phyloP scores from a whole-genome alignment of 1,140 invertebrate species.

The Diabrotica virgifera region DNA sequence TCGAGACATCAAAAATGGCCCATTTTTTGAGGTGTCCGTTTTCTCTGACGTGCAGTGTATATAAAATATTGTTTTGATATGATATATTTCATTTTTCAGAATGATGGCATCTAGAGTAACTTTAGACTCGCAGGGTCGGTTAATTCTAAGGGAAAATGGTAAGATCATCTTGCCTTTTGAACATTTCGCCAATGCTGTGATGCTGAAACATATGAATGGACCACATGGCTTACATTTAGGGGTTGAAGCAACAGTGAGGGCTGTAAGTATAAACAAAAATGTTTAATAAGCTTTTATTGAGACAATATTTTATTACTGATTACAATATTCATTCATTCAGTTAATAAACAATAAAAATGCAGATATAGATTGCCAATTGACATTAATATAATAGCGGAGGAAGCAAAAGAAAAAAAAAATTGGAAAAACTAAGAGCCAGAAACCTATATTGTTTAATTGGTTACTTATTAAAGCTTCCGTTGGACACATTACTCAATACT shows the following conservation, averaged over 20 bases:
- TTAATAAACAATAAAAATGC: background rate
- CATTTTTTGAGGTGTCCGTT: too few relatives aligned
- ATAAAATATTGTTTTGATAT: background rate
- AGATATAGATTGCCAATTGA: too few relatives aligned
- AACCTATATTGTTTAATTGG: too few relatives aligned
- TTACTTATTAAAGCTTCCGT: too few relatives aligned
- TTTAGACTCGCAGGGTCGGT: slow-evolving; percentile 74
- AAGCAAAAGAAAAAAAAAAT: too few relatives aligned
- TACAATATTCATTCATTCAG: background rate
- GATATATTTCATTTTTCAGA: slow-evolving; percentile 54
- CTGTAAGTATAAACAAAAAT: slow-evolving; percentile 53
- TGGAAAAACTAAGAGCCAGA: too few relatives aligned
- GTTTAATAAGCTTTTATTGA: too few relatives aligned
- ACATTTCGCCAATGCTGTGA: slow-evolving; percentile 84
- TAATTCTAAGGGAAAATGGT: slow-evolving; percentile 78
- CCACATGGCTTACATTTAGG: slow-evolving; percentile 79
- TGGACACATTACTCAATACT: too few relatives aligned
- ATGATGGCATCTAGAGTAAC: slow-evolving; percentile 80
- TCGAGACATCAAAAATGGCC: too few relatives aligned
- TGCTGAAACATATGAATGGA: slow-evolving; percentile 85
- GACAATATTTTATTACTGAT: slow-evolving; percentile 1
- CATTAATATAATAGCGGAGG: too few relatives aligned
- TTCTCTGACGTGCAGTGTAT: too few relatives aligned
- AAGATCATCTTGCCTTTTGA: slow-evolving; percentile 85
- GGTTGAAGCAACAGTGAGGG: slow-evolving; percentile 74